A percentile compares a stretch with the other conserved stretches of the same genome.
These are phyloP conservation scores for Rhipidura dahli DNA, from an alignment of 2,113 vertebrate species.

Conservation along the genomic window DNA sequence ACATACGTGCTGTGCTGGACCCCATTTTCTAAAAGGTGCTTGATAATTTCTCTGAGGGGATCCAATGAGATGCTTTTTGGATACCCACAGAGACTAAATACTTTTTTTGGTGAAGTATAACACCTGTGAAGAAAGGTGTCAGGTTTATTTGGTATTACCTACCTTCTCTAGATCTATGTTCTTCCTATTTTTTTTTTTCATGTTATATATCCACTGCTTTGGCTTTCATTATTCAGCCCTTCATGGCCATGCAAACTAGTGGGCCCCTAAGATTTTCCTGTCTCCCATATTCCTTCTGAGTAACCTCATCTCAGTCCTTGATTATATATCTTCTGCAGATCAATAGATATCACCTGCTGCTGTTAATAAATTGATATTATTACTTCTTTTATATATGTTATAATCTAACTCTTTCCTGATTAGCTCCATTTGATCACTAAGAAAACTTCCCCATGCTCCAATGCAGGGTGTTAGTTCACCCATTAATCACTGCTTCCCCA, in stretches of 20 bases:
- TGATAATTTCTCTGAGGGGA: not conserved
- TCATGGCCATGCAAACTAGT: not conserved
- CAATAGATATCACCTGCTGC: not conserved
- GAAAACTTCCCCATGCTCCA: not conserved
- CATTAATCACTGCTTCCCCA: not conserved
- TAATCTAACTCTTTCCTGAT: not conserved
- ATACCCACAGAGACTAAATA: not conserved
- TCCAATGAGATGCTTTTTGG: not conserved
- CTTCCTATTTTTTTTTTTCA: not conserved
- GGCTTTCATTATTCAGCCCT: not conserved
- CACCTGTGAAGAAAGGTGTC: not conserved
- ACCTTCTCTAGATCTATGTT: not conserved
- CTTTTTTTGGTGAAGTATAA: not conserved
- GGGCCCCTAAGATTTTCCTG: not conserved
- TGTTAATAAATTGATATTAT: not conserved
- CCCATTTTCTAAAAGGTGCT: not conserved
- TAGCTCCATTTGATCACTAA: not conserved
- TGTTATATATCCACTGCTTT: not conserved
- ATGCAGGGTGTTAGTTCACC: not conserved
- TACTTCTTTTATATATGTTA: not conserved
- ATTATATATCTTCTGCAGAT: not conserved
- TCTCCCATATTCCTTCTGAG: not conserved
- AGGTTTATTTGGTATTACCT: not conserved
- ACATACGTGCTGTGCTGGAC: rapidly evolving
- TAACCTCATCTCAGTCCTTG: not conserved